Percentiles rank a stretch among this genome's conserved stretches.
phyloP scores from a whole-genome alignment of 2,113 vertebrate species.

The Phrynosoma platyrhinos region DNA sequence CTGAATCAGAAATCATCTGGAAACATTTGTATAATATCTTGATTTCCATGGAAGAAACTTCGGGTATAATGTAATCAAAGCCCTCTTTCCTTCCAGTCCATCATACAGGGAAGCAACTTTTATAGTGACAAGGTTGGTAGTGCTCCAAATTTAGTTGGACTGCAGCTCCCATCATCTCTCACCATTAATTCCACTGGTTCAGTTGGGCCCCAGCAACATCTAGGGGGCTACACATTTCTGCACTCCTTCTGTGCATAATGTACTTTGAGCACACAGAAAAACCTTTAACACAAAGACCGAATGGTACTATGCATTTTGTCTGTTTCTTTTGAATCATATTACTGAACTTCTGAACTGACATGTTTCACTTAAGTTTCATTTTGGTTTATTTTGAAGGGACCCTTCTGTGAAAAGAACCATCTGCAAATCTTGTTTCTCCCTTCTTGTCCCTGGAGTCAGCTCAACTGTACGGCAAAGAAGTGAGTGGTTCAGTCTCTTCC shows the following conservation, averaged over 20 bases:
- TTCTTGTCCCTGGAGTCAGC: constrained; percentile 83
- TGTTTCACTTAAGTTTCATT: neutral
- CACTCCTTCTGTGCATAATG: neutral
- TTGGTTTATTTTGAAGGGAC: constrained; percentile 73
- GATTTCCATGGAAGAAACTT: too few species aligned
- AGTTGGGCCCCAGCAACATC: neutral
- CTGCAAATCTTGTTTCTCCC: constrained; percentile 82
- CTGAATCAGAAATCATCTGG: too few species aligned
- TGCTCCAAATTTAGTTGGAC: neutral
- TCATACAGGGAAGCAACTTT: too few species aligned
- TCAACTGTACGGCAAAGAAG: constrained; percentile 79
- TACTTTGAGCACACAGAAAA: neutral
- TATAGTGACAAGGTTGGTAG: too few species aligned
- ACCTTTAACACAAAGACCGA: neutral
- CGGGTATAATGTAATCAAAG: too few species aligned
- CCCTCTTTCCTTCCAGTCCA: too few species aligned
- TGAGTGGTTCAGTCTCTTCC: constrained; percentile 46
- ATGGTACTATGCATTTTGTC: neutral
- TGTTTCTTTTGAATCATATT: neutral
- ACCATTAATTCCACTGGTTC: too few species aligned
- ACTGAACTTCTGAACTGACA: neutral
- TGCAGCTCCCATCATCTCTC: too few species aligned
- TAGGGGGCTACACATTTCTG: neutral
- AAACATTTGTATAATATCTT: too few species aligned
- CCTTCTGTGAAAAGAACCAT: constrained; percentile 86